Evolutionary conservation across 2,888 invertebrate species (phyloP), one percentile per base, ranked within the genome.

Genomic region (Ephialtes manifestator): DNA sequence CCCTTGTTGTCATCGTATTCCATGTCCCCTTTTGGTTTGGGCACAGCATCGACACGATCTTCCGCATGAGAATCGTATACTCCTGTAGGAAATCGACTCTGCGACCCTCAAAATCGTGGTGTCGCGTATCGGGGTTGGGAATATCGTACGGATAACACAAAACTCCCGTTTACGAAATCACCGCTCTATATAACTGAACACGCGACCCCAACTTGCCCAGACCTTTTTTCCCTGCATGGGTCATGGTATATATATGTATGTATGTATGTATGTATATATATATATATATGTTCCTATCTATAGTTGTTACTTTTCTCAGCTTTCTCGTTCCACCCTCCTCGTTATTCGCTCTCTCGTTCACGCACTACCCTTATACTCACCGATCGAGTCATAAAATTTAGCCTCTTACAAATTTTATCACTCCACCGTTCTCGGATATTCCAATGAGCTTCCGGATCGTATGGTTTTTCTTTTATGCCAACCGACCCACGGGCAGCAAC

Each of bases 91-190:
- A 71, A 82, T 77, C 39, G 71, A 70, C 76, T 70, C 46, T 24
- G 63, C 20, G 70, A 77, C 76, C 81, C 76, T 76, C 39, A 76
- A 81, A 81, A 71, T 76, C 51, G 68, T 60, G 70, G 70, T 53
- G 70, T 71, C 77, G 58, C 70, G 60, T 82, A 77, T 43, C 60
- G 76, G 31, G 68, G 76, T 71, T 43, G 76, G 43, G 63, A 71
- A 76, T 77, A 77, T 76, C 70, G 60, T 70, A 18, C 43, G 76
- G 60, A 55, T 71, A 43, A 75, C 70, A n/a, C 43, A 60, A 43
- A 81, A 55, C 7, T 18, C 78, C 4, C n/a, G 20, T 71, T 71
- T 11, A 8, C 18, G 63, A 63, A 28, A 24, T 72, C 43, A 72
- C 43, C 58, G 53, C 20, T 15, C 43, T 46, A 24, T 46, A 18